These are phyloP conservation scores for Listrodromus nycthemerus DNA, from an alignment of 2,888 invertebrate genomes.

Conservation along the genomic window DNA sequence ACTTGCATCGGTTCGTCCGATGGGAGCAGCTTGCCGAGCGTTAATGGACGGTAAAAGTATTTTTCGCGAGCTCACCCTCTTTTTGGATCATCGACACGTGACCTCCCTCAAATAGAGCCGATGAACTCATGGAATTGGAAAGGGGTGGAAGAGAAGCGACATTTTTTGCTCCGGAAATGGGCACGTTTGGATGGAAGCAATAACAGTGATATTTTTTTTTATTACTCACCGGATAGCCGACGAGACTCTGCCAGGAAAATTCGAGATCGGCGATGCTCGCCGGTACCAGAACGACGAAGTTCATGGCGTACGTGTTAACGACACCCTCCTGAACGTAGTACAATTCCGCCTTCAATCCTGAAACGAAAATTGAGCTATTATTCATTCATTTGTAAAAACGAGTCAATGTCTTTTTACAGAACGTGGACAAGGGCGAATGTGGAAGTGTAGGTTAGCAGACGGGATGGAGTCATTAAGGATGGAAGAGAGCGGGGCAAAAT, in stretches of 20 bases:
- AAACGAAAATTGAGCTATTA: slow-evolving; percentile 76
- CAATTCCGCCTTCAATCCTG: slow-evolving; percentile 91
- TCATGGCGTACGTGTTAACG: slow-evolving; percentile 94
- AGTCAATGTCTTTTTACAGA: too few relatives aligned
- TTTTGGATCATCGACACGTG: slow-evolving; percentile 61
- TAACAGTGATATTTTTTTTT: slow-evolving; percentile 27
- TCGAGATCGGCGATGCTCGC: slow-evolving; percentile 92
- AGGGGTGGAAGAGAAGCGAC: not conserved
- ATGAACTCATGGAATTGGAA: slow-evolving; percentile 33
- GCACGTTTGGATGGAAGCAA: slow-evolving; percentile 1
- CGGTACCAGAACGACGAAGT: slow-evolving; percentile 92
- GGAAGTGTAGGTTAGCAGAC: too few relatives aligned
- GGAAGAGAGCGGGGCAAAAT: too few relatives aligned
- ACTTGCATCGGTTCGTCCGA: slow-evolving; percentile 57
- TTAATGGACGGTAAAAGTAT: slow-evolving; percentile 66
- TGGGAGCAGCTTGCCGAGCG: slow-evolving; percentile 63
- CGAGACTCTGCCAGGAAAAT: slow-evolving; percentile 94
- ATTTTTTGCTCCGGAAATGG: not conserved
- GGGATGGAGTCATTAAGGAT: too few relatives aligned
- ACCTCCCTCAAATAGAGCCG: slow-evolving; percentile 57
- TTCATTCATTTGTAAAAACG: too few relatives aligned
- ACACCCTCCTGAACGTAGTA: slow-evolving; percentile 94
- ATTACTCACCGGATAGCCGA: slow-evolving; percentile 89
- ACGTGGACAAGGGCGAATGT: too few relatives aligned
- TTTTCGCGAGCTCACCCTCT: slow-evolving; percentile 43